These are phyloP conservation scores for Hylaeus anthracinus DNA, from an alignment of 1,140 invertebrate species.

Conservation along the genomic window DNA sequence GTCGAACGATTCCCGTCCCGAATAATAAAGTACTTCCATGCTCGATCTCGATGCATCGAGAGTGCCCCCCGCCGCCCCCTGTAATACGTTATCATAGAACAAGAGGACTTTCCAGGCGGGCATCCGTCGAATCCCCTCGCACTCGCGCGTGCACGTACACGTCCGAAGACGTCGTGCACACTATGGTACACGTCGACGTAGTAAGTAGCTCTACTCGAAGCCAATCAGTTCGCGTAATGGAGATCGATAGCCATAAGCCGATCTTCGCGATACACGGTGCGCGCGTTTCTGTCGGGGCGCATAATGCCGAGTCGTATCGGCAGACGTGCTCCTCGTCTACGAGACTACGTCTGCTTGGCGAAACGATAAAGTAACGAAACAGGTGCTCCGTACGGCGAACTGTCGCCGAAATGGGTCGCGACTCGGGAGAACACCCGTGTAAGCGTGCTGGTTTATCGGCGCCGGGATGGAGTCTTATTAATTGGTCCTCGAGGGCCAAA, in stretches of 20 bases:
- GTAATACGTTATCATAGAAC: constrained; percentile 61
- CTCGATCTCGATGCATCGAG: constrained; percentile 16
- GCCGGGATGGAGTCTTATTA: too few species aligned
- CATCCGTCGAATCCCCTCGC: constrained; percentile 48
- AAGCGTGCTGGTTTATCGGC: too few species aligned
- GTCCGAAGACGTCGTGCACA: constrained; percentile 27
- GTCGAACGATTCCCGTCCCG: constrained; percentile 25
- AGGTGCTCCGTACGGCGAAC: too few species aligned
- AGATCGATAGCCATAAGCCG: constrained; percentile 73
- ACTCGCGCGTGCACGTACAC: constrained; percentile 15
- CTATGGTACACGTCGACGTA: constrained; percentile 30
- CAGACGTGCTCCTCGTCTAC: constrained; percentile 25
- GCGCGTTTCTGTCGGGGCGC: neutral
- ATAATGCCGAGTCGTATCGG: constrained; percentile 42
- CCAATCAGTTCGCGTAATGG: constrained; percentile 73
- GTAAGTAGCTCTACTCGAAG: constrained; percentile 67
- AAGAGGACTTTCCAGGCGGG: constrained; percentile 42
- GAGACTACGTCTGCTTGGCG: neutral
- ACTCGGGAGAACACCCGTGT: too few species aligned
- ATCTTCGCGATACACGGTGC: constrained; percentile 61
- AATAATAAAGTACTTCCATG: constrained; percentile 39
- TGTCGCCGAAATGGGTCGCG: too few species aligned
- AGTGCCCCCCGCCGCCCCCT: constrained; percentile 1
- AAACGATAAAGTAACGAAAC: neutral
- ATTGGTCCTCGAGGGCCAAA: too few species aligned